phyloP scores from a whole-genome alignment of 1,140 invertebrate genomes.

The Portunus trituberculatus region DNA sequence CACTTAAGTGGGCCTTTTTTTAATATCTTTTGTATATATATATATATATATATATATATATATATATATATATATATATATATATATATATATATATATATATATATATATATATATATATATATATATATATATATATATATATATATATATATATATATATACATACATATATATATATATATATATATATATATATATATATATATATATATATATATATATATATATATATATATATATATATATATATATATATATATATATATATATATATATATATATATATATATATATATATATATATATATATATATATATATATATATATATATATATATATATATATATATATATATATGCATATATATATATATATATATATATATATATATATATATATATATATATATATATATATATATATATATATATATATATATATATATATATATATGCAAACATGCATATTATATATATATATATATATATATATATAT shows the following conservation, averaged over 20 bases:
- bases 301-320: background rate
- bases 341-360: no score
- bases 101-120: slow-evolving; percentile 31
- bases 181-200: slow-evolving; percentile 53
- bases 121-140: slow-evolving; percentile 7
- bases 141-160: slow-evolving; percentile 25
- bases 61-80: background rate
- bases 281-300: slow-evolving; percentile 58
- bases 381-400: no score
- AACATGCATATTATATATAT: no score
- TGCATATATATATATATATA: no score
- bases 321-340: no score
- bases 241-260: slow-evolving; percentile 55
- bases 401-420: no score
- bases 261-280: slow-evolving; percentile 58
- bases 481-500: no score
- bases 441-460: no score
- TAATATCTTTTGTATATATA: background rate
- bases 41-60: background rate
- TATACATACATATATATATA: slow-evolving; percentile 51
- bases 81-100: slow-evolving; percentile 21
- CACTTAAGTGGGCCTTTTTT: no score
- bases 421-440: no score
- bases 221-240: slow-evolving; percentile 51
- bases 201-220: slow-evolving; percentile 52